Base-by-base conservation (phyloP, 2,888 invertebrate species). In the Trichacis sp. region DNA sequence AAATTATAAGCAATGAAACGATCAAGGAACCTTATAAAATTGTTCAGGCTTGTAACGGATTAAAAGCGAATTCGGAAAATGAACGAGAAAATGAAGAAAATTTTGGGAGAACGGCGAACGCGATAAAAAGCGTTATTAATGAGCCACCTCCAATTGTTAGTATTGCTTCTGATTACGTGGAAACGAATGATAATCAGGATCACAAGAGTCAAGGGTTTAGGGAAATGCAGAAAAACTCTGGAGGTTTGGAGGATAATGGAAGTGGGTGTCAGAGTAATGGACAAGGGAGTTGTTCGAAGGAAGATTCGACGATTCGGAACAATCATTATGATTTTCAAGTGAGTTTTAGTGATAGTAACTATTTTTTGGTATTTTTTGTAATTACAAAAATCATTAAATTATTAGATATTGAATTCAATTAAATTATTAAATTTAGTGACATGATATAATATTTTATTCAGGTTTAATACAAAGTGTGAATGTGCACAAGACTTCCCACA, bases 1-100 rank as follows among this genome's bases (percentile, higher is more conserved):
- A 83, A 64, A 73, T 82, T 1, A 70, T 84, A 8, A 80, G 74
- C 14, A 77, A 64, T 12, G 82, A 84, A 46, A 74, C 75, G 5
- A 52, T 83, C 6, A 79, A 80, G 29, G 83, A 84, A 43, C 72
- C 79, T 0, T 76, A 77, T 46, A 83, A 83, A 61, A 77, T 84
- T 12, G 75, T 82, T 2, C 79, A 76, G 24, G 68, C 64, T 18
- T 66, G 74, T 14, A 67, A 69, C 3, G 14, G 4, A 3, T 6
- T 17, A 14, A 42, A 42, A 8, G 42, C 4, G 36, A 54, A 45
- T 33, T 48, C 62, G 2, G 29, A 33, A 14, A 20, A 53, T 2
- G 46, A 46, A 45, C 43, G 52, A 38, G 29, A 33, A 14, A 20
- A 53, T 2, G 46, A 46, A 45, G 48, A 60, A 38, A 12, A 55